Evolutionary conservation across 1,140 invertebrate species (phyloP).

Genomic region (Sycophaga agraensis): DNA sequence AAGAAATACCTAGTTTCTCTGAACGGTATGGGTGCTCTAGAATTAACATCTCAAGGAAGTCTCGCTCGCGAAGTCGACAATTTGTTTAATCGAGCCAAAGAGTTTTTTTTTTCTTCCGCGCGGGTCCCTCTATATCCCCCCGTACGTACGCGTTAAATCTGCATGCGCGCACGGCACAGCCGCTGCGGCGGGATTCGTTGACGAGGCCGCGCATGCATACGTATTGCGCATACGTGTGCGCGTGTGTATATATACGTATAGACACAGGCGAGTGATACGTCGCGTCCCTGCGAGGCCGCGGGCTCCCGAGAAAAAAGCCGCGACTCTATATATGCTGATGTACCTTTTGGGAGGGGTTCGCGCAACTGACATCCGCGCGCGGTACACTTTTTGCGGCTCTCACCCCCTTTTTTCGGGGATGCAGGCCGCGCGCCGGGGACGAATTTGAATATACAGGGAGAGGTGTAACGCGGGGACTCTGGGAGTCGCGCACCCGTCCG

Average conservation of each 20-base stretch:
- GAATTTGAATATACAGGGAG: too few relatives aligned
- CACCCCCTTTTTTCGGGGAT: too few relatives aligned
- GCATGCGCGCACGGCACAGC: too few relatives aligned
- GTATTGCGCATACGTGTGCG: not conserved
- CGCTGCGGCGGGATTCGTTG: conserved; percentile 2
- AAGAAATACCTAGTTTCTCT: too few relatives aligned
- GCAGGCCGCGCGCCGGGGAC: too few relatives aligned
- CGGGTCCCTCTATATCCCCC: not conserved
- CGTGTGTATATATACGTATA: not conserved
- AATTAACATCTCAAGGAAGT: too few relatives aligned
- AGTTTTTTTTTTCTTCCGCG: not conserved
- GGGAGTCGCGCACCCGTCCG: too few relatives aligned
- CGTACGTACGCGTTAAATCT: not conserved
- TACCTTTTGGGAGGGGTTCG: conserved; percentile 6
- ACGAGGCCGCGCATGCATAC: conserved; percentile 2
- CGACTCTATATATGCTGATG: conserved; percentile 9
- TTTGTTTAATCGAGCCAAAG: not conserved
- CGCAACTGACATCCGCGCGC: not conserved
- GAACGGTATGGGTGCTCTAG: too few relatives aligned
- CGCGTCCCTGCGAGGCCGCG: too few relatives aligned
- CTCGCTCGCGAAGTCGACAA: too few relatives aligned
- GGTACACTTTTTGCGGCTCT: not conserved
- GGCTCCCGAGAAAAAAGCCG: not conserved
- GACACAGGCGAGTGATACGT: too few relatives aligned
- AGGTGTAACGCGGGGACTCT: too few relatives aligned